Evolutionary conservation across 1,140 invertebrate species (phyloP), one percentile per base, ranked within the genome.

Genomic region (Pogonomyrmex barbatus): DNA sequence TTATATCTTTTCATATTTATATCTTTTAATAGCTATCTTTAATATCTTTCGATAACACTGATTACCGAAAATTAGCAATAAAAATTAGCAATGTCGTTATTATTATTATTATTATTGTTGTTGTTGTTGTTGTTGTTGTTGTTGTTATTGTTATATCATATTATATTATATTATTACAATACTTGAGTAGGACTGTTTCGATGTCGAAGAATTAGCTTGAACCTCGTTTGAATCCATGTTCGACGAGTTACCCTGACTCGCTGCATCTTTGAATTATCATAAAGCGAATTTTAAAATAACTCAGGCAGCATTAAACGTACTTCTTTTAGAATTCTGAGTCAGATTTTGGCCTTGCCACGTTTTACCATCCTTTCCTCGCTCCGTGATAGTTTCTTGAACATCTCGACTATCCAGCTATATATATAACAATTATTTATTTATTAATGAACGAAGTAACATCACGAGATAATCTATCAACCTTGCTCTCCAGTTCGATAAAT

Each of bases 401-500:
- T 58, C 30, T 5, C 8, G 45, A 1, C 50, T 62, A 17, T 77
- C 63, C 45, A 58, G 24, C 79, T 82, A 0, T 24, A 24, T 42
- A 82, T n/a, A 71, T 71, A 58, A 45, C 14, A 33, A 71, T 82
- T 5, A 45, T 36, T 60, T 2, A 24, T 45, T 73, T 45, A 73
- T 33, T 47, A 45, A 33, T 30, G 36, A 4, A 52, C 12, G 52
- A 79, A 50, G 5, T 76, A 76, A 60, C 1, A 56, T 39, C 6
- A 36, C 4, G 39, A 56, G 52, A 73, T 82, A 54, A 79, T 50
- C 5, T 78, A 78, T 78, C 71, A 60, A 10, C 82, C 87, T 33
- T 50, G 36, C 8, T 58, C n/a, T 54, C 12, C 14, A 89, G 14
- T 17, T 86, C 45, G n/a, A 60, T 50, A 65, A 85, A 92, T 39